Conservation (phyloP, 2,888 invertebrate genomes). For the Andrena minutula region DNA sequence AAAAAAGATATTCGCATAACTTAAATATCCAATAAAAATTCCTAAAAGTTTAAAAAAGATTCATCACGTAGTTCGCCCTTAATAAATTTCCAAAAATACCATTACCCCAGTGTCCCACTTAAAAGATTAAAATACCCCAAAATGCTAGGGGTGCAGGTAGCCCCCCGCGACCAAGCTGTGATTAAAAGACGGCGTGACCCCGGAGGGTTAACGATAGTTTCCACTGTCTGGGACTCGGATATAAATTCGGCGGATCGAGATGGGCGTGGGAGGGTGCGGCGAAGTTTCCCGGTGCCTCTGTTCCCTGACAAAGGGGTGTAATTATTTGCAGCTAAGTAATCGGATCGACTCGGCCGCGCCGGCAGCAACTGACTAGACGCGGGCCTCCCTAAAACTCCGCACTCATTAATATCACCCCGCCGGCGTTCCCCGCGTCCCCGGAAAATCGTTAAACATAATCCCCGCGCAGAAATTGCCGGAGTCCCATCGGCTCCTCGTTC, state of each 20-base stretch:
- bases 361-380: constrained; percentile 34
- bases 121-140: too few relatives aligned
- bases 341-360: constrained; percentile 24
- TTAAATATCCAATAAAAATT: too few relatives aligned
- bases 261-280: neutral
- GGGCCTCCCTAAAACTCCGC: neutral
- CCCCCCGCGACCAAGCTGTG: neutral
- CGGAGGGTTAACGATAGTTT: constrained; percentile 43
- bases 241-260: constrained; percentile 15
- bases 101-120: too few relatives aligned
- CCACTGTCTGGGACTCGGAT: neutral
- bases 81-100: too few relatives aligned
- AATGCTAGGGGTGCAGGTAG: too few relatives aligned
- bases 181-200: neutral
- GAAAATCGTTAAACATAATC: neutral
- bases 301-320: constrained; percentile 29
- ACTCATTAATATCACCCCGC: neutral
- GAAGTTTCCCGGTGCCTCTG: constrained; percentile 17
- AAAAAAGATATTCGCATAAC: too few relatives aligned
- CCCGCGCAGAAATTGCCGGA: too few relatives aligned
- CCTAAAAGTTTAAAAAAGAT: too few relatives aligned
- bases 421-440: neutral
- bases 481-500: too few relatives aligned
- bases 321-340: constrained; percentile 62
- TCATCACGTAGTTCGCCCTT: too few relatives aligned